These are phyloP conservation scores for Aporrectodea caliginosa DNA, from an alignment of 1,140 invertebrate species.

Conservation along the genomic window DNA sequence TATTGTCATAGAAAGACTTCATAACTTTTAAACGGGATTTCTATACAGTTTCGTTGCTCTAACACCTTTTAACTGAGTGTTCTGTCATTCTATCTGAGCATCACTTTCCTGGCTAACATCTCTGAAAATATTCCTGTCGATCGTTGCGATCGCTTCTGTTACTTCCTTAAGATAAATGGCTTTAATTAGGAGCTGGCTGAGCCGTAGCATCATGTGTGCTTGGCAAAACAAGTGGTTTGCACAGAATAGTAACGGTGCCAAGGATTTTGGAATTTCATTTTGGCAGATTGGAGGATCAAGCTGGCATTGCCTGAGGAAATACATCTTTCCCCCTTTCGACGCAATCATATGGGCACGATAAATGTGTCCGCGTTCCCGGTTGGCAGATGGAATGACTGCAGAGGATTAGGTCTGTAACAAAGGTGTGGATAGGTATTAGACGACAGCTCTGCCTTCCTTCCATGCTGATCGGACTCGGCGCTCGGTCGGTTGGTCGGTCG, in stretches of 20 bases:
- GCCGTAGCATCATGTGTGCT: background rate
- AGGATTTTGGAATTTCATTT: background rate
- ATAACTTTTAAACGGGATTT: too few species aligned
- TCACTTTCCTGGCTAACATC: too few species aligned
- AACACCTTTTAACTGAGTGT: too few species aligned
- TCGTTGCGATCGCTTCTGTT: background rate
- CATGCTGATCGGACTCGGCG: too few species aligned
- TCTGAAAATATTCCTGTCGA: background rate
- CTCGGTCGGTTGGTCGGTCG: too few species aligned
- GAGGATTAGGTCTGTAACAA: background rate
- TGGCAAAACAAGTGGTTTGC: slow-evolving; percentile 8
- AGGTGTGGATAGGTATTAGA: slow-evolving; percentile 2
- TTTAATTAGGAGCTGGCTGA: background rate
- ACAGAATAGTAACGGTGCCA: background rate
- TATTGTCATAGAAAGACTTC: too few species aligned
- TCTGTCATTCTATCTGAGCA: too few species aligned
- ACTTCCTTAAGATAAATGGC: background rate
- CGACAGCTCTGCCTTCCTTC: background rate
- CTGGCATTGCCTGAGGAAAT: background rate
- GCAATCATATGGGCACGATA: background rate
- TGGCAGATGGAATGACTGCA: background rate
- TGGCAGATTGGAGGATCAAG: slow-evolving; percentile 7
- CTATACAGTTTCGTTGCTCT: too few species aligned
- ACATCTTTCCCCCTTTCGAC: background rate
- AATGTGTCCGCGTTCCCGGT: background rate